These are phyloP conservation scores for Phainopepla nitens DNA, from an alignment of 2,113 vertebrate genomes.

Conservation along the genomic window DNA sequence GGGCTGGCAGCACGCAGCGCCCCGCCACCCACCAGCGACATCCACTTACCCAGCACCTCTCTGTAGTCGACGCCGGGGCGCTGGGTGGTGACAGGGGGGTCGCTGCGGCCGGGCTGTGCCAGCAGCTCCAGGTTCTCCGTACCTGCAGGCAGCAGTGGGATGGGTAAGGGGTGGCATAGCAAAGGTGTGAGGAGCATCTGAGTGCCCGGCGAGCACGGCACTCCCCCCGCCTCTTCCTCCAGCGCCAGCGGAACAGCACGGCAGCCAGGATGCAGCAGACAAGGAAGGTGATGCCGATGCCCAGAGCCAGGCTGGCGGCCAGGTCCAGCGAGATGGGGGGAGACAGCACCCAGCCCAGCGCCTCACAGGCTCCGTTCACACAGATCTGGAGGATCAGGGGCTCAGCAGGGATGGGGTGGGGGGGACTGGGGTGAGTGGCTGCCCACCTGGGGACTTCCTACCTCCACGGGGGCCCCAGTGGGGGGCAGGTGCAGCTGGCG, in stretches of 20 bases:
- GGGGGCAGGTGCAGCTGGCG: conserved; percentile 72
- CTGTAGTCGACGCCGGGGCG: conserved; percentile 26
- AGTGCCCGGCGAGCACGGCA: fast-evolving
- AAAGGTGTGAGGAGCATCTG: fast-evolving
- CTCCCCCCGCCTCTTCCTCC: conserved; percentile 79
- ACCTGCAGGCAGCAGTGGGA: not conserved
- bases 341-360: conserved; percentile 78
- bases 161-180: fast-evolving
- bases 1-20: not conserved
- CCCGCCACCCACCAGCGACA: not conserved
- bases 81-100: not conserved
- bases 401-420: not conserved
- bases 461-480: conserved; percentile 77
- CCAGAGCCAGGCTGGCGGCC: conserved; percentile 78
- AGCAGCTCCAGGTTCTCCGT: conserved; percentile 58
- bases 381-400: conserved; percentile 48
- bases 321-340: conserved; percentile 65
- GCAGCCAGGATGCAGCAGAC: conserved; percentile 69
- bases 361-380: conserved; percentile 73
- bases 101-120: not conserved
- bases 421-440: fast-evolving
- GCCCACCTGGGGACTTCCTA: not conserved
- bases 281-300: conserved; percentile 73
- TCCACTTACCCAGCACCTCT: conserved; percentile 52
- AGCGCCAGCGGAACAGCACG: conserved; percentile 72